Evolutionary conservation across 2,797 vertebrate genomes (phyloP).

Genomic region (Sebastes paucispinis): DNA sequence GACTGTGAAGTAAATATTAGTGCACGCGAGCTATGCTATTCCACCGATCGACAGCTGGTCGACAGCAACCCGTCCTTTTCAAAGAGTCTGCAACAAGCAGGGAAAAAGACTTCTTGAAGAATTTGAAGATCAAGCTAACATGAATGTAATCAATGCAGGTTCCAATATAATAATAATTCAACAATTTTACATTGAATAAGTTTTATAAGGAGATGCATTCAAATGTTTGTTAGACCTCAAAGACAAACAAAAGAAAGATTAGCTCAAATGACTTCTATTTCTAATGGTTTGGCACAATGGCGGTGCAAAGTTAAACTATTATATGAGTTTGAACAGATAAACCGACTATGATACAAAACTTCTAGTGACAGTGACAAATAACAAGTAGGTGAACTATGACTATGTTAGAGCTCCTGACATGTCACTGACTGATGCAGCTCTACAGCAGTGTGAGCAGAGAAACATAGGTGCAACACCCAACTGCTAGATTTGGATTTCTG

Average conservation of each 20-base stretch:
- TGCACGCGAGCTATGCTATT: neutral
- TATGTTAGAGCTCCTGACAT: neutral
- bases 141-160: neutral
- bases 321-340: neutral
- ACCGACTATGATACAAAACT: neutral
- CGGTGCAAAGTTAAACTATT: too few relatives aligned
- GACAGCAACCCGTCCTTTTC: neutral
- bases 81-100: neutral
- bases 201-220: neutral
- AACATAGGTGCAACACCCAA: neutral
- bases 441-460: neutral
- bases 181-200: neutral
- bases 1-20: neutral
- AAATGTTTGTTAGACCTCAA: neutral
- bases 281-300: neutral
- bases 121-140: neutral
- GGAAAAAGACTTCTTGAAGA: neutral
- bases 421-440: neutral
- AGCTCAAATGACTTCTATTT: neutral
- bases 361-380: neutral
- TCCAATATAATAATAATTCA: neutral
- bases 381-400: neutral
- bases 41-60: neutral
- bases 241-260: neutral
- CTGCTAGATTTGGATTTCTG: neutral